Evolutionary conservation across 1,140 invertebrate species (phyloP).

Genomic region (Drosophila orosa): DNA sequence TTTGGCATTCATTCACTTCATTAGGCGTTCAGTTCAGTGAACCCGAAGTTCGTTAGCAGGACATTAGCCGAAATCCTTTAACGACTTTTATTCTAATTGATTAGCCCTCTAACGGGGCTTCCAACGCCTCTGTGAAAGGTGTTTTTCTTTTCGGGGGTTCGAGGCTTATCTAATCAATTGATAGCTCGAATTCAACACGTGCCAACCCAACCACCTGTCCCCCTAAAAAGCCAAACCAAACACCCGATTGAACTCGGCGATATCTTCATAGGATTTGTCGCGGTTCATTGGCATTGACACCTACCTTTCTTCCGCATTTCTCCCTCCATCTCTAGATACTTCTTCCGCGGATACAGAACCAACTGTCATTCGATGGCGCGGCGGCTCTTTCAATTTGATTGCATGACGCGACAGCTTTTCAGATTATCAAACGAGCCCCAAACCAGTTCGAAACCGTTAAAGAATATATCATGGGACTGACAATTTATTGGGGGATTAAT

Average conservation of each 20-base stretch:
- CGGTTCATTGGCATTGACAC: constrained; percentile 54
- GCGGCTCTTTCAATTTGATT: constrained; percentile 57
- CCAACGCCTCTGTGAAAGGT: constrained; percentile 3
- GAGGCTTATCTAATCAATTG: constrained; percentile 52
- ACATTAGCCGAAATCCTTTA: constrained; percentile 51
- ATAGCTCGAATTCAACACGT: constrained; percentile 44
- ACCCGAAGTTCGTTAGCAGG: constrained; percentile 42
- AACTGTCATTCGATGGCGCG: constrained; percentile 30
- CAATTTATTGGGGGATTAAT: constrained; percentile 39
- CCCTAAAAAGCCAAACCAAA: constrained; percentile 2
- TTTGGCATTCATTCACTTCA: constrained; percentile 28
- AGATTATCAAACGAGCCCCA: constrained; percentile 38
- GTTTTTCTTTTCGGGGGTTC: neutral
- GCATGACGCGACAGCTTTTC: constrained; percentile 57
- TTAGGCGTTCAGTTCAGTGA: constrained; percentile 48
- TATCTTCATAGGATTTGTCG: constrained; percentile 27
- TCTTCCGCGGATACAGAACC: neutral
- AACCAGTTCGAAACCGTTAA: constrained; percentile 39
- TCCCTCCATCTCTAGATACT: neutral
- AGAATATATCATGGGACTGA: constrained; percentile 20
- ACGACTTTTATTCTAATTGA: constrained; percentile 53
- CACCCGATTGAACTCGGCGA: constrained; percentile 30
- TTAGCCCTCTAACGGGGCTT: constrained; percentile 33
- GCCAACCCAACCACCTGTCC: constrained; percentile 20
- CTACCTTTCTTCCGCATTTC: constrained; percentile 51